Evolutionary conservation across 2,888 invertebrate genomes (phyloP).

Genomic region (Apamea monoglypha): DNA sequence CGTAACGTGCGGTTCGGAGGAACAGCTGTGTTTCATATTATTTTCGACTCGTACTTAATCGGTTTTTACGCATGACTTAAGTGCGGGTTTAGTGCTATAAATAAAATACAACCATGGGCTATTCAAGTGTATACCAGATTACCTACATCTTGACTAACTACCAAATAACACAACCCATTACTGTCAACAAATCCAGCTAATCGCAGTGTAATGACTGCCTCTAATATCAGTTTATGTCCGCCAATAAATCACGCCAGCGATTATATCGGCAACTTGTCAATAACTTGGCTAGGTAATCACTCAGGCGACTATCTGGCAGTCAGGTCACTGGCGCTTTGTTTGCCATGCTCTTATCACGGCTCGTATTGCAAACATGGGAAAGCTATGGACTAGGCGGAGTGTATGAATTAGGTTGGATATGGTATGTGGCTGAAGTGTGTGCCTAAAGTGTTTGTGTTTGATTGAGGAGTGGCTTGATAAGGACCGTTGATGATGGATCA

Average conservation of each 20-base stretch:
- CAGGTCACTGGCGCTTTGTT: constrained; percentile 84
- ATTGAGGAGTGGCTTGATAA: not conserved
- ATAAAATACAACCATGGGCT: not conserved
- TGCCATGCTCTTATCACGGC: constrained; percentile 87
- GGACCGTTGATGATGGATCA: not conserved
- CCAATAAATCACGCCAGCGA: constrained; percentile 67
- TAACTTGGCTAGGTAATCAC: constrained; percentile 81
- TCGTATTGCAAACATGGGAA: constrained; percentile 79
- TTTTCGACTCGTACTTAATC: too few relatives aligned
- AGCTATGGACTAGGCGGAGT: constrained; percentile 52
- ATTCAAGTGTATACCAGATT: not conserved
- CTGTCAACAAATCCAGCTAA: constrained; percentile 58
- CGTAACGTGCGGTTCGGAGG: too few relatives aligned
- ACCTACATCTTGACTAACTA: constrained; percentile 13
- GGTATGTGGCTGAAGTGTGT: constrained; percentile 24
- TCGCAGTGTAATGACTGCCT: constrained; percentile 49
- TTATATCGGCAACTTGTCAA: constrained; percentile 74
- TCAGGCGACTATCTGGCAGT: constrained; percentile 80
- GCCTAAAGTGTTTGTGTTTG: constrained; percentile 7
- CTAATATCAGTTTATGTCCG: constrained; percentile 50
- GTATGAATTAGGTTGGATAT: constrained; percentile 54
- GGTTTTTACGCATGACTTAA: too few relatives aligned
- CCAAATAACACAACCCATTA: constrained; percentile 46
- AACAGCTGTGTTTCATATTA: too few relatives aligned
- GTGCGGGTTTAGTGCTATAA: too few relatives aligned